Evolutionary conservation across 2,113 vertebrate species (phyloP).

Genomic region (Nesogale talazaci): DNA sequence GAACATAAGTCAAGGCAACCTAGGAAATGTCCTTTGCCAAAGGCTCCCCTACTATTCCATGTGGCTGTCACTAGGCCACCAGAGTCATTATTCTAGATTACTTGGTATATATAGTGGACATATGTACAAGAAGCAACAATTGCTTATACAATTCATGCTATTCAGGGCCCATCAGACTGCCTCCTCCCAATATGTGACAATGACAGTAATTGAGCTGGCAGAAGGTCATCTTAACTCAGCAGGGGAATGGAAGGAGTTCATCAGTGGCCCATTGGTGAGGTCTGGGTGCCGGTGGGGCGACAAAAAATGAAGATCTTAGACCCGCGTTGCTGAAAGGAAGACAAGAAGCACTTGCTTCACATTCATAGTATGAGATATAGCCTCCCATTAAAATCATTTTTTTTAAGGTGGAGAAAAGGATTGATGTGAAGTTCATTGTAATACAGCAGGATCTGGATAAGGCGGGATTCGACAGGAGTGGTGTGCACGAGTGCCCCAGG

Average conservation of each 20-base stretch:
- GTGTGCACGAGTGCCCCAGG: not conserved
- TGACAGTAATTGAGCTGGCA: not conserved
- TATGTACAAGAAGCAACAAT: not conserved
- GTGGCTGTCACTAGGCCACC: not conserved
- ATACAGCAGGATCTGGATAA: no score
- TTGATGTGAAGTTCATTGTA: no score
- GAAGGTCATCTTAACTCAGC: not conserved
- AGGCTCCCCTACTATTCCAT: not conserved
- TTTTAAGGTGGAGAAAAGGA: slow-evolving; percentile 34
- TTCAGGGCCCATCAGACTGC: not conserved
- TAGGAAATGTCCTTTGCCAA: not conserved
- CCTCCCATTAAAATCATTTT: not conserved
- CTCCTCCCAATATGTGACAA: not conserved
- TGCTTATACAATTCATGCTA: not conserved
- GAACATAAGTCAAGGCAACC: not conserved
- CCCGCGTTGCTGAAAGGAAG: not conserved
- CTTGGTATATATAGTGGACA: not conserved
- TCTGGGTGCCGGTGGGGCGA: no score
- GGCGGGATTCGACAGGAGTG: not conserved
- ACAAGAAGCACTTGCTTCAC: not conserved
- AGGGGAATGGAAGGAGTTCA: not conserved
- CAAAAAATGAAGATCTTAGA: not conserved
- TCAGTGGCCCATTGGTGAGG: not conserved
- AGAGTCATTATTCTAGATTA: not conserved
- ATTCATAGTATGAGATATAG: not conserved